Base-by-base conservation (phyloP, 2,113 vertebrate species). In the Clarias gariepinus region DNA sequence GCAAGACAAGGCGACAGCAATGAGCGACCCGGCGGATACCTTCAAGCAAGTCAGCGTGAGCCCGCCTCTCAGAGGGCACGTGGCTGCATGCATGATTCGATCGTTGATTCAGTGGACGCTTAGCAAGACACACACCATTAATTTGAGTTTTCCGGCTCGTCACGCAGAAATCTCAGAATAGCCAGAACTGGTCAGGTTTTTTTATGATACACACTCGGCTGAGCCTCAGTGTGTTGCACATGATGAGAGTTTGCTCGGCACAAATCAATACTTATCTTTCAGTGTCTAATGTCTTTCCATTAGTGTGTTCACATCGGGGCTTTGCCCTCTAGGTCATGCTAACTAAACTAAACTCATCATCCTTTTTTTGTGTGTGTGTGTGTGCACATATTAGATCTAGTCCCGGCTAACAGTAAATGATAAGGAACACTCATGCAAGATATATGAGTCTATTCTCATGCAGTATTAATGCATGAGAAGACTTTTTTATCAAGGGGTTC, bases 1-100 rank as follows among this genome's bases (percentile, higher is more conserved):
- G 73, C 74, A 78, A 78, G 52, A 23, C 84, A 58, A 52, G 83
- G 53, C 84, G 25, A 77, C 84, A 28, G 47, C 84, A 85, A 85
- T 64, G 33, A 73, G 28, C 12, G 41, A 30, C 73, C 52, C 19
- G 21, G 41, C 60, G 55, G 73, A 85, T 28, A 21, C 58, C 81
- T 66, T 52, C 81, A 18, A 28, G 61, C 81, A 16, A 18, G 53
- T 21, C 77, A 58, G 77, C 55, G 18, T 30, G 81, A 66, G 81
- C 61, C 47, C 36, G 23, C 2, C 28, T 80, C 57, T 80, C 57
- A 0, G 57, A 60, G 18, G 23, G 23, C 78, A 80, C 55, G 6
- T 18, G 41, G 47, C 47, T 28, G 28, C 74, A n/a, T 47, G 4
- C 47, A 23, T 13, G 55, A 80, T 19, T 36, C 78, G n/a, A 36